phyloP scores from a whole-genome alignment of 2,113 vertebrate species.

The Geococcyx californianus region DNA sequence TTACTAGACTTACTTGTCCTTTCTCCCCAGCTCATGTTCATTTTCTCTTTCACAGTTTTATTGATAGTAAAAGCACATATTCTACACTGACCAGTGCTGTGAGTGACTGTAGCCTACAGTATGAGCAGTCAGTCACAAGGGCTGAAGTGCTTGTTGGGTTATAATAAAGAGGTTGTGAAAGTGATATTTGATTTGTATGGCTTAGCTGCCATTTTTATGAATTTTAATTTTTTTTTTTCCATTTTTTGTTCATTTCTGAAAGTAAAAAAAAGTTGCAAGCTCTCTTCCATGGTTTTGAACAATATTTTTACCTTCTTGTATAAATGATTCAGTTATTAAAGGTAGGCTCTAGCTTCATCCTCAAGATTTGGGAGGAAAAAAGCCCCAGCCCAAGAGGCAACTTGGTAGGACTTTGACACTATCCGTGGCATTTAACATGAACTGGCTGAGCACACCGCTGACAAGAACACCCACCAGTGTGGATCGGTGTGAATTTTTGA shows the following conservation, averaged over 20 bases:
- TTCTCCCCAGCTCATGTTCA: neutral
- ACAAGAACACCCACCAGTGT: neutral
- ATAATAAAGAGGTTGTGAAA: neutral
- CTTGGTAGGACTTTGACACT: neutral
- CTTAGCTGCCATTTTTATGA: neutral
- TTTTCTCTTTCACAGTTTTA: neutral
- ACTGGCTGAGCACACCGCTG: neutral
- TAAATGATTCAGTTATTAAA: neutral
- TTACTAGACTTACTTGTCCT: neutral
- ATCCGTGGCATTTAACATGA: neutral
- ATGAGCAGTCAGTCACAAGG: neutral
- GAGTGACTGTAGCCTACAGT: accelerated
- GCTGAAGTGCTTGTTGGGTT: neutral
- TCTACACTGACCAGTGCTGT: neutral
- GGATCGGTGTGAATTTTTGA: neutral
- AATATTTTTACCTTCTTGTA: neutral
- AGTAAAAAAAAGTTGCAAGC: neutral
- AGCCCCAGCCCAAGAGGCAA: neutral
- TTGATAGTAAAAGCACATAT: neutral
- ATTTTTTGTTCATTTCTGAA: neutral
- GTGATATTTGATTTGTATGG: neutral
- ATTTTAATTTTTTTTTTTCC: neutral
- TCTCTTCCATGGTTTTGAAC: neutral
- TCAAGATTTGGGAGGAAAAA: neutral
- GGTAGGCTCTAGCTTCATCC: neutral